Percentiles rank a stretch among this genome's conserved stretches.
Evolutionary conservation across 2,888 invertebrate species (phyloP).

Genomic region (Abrostola triplasia): DNA sequence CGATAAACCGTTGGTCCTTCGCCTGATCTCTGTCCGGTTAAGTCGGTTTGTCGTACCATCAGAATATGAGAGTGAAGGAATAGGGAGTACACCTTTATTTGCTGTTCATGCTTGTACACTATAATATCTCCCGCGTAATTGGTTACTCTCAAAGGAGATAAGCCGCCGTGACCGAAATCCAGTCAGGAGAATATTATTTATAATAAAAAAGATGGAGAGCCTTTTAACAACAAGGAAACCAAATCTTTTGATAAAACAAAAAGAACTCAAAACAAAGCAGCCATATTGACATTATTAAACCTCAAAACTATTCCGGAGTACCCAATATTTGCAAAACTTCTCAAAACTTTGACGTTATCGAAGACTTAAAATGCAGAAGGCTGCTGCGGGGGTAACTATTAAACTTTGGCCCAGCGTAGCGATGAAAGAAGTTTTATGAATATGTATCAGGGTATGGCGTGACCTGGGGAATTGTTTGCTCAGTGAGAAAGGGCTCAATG

Average conservation of each 20-base stretch:
- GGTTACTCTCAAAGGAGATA: too few relatives aligned
- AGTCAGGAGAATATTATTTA: too few relatives aligned
- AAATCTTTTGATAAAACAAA: background rate
- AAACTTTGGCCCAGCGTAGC: constrained; percentile 21
- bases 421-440: constrained; percentile 36
- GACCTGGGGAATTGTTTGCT: constrained; percentile 15
- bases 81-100: too few relatives aligned
- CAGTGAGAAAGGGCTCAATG: background rate
- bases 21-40: too few relatives aligned
- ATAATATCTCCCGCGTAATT: too few relatives aligned
- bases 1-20: too few relatives aligned
- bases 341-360: constrained; percentile 22
- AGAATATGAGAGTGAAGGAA: too few relatives aligned
- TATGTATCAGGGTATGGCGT: constrained; percentile 28
- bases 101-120: too few relatives aligned
- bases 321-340: constrained; percentile 23
- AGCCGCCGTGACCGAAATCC: too few relatives aligned
- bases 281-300: background rate
- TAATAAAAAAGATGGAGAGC: too few relatives aligned
- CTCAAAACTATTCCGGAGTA: constrained; percentile 4
- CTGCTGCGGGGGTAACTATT: constrained; percentile 13
- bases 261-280: background rate
- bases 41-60: too few relatives aligned
- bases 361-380: constrained; percentile 31
- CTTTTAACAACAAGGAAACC: too few relatives aligned